phyloP scores from a whole-genome alignment of 2,113 vertebrate species.

The Cynopterus brachyotis region DNA sequence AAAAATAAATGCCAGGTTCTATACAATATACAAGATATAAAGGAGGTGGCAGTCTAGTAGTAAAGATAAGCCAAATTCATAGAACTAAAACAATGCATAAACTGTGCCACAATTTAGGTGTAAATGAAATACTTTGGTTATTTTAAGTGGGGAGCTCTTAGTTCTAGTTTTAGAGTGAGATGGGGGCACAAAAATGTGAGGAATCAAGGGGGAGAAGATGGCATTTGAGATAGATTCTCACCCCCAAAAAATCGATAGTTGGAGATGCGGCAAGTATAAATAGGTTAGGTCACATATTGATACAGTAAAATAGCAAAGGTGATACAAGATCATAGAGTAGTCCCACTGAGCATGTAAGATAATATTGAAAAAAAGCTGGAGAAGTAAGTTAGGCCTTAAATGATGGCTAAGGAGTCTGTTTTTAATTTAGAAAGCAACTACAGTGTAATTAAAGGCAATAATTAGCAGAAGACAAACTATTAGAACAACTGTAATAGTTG shows the following conservation, averaged over 20 bases:
- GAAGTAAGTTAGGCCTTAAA: neutral
- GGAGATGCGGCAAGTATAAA: neutral
- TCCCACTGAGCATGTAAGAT: neutral
- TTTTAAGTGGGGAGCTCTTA: neutral
- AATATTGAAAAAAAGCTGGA: neutral
- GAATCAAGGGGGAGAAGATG: neutral
- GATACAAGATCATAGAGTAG: neutral
- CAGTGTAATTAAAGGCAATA: neutral
- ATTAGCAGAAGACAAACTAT: constrained; percentile 12
- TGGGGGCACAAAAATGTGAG: neutral
- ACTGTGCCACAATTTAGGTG: neutral
- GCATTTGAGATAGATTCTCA: neutral
- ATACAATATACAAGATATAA: neutral
- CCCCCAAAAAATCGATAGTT: neutral
- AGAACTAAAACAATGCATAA: neutral
- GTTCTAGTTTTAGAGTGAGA: neutral
- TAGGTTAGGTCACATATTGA: neutral
- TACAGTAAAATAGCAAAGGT: neutral
- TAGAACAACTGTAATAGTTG: neutral
- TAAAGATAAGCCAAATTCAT: neutral
- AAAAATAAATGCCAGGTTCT: neutral
- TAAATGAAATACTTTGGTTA: neutral
- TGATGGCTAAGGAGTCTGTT: neutral
- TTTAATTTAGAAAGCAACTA: neutral
- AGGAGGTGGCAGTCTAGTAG: neutral